Conservation (phyloP, 2,888 invertebrate species). For the Yponomeuta sedellus region DNA sequence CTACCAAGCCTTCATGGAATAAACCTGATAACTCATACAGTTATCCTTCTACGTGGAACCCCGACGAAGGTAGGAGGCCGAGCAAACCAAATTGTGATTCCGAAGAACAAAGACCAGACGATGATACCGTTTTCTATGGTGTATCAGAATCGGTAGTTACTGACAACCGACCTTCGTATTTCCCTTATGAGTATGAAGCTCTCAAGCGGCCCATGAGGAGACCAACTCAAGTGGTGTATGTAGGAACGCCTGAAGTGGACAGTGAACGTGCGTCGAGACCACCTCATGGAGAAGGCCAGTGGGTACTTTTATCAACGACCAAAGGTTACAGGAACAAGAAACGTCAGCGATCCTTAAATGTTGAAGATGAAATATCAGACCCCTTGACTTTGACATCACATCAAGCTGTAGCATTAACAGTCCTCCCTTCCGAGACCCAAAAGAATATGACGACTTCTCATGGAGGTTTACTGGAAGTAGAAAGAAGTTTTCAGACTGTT, state of each 20-base stretch:
- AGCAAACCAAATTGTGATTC: slow-evolving; percentile 63
- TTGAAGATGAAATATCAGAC: slow-evolving; percentile 38
- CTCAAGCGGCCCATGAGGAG: slow-evolving; percentile 56
- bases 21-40: slow-evolving; percentile 44
- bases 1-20: slow-evolving; percentile 60
- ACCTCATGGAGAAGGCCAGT: slow-evolving; percentile 82
- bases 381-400: slow-evolving; percentile 60
- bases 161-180: slow-evolving; percentile 65
- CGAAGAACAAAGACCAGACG: slow-evolving; percentile 42
- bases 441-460: slow-evolving; percentile 81
- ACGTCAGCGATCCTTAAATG: slow-evolving; percentile 58
- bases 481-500: slow-evolving; percentile 82
- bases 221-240: slow-evolving; percentile 69
- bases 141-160: slow-evolving; percentile 65
- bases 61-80: slow-evolving; percentile 60
- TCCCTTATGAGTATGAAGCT: slow-evolving; percentile 67
- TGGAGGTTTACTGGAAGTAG: slow-evolving; percentile 85
- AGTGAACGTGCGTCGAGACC: slow-evolving; percentile 77
- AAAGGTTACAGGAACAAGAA: slow-evolving; percentile 81
- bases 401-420: slow-evolving; percentile 80
- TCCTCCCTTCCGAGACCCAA: slow-evolving; percentile 82
- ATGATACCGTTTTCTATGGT: slow-evolving; percentile 54
- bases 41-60: slow-evolving; percentile 52
- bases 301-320: slow-evolving; percentile 86
- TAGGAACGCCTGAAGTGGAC: slow-evolving; percentile 56